Conservation (phyloP, 92 coral and sea anemone species). For the Epizoanthus rinbou region DNA sequence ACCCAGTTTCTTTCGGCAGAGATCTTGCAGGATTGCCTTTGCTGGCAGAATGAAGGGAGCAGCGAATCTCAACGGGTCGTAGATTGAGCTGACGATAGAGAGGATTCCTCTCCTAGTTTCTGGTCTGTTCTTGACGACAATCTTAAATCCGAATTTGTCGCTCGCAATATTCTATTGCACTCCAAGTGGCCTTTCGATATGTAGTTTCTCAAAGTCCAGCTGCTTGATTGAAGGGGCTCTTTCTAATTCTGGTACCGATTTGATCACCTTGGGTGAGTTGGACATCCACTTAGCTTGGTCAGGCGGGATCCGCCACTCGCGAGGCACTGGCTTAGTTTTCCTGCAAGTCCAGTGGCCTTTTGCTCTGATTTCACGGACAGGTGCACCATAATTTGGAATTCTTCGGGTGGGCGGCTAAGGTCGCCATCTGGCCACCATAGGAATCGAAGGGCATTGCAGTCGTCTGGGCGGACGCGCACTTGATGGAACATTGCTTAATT, state of each 20-base stretch:
- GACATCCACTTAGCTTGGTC: conserved; percentile 54
- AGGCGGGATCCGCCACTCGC: conserved; percentile 55
- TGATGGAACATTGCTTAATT: conserved; percentile 65
- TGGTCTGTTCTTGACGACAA: conserved; percentile 24
- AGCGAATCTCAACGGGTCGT: conserved; percentile 51
- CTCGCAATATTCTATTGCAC: conserved; percentile 40
- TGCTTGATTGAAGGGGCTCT: conserved; percentile 28
- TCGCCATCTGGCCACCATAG: conserved; percentile 63
- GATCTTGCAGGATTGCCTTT: conserved; percentile 24
- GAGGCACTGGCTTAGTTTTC: conserved; percentile 38
- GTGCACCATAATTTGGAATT: conserved; percentile 60
- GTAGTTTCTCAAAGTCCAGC: conserved; percentile 10
- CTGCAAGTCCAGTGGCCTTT: conserved; percentile 34
- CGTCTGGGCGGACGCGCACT: conserved; percentile 51
- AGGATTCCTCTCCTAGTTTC: conserved; percentile 40
- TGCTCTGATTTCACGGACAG: conserved; percentile 46
- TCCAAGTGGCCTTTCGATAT: conserved; percentile 38
- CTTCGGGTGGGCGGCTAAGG: conserved; percentile 35
- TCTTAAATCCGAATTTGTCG: conserved; percentile 36
- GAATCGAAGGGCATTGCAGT: conserved; percentile 51
- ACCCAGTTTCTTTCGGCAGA: conserved; percentile 15
- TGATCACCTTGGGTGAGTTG: conserved; percentile 36
- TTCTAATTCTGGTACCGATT: conserved; percentile 43
- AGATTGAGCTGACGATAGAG: conserved; percentile 39
- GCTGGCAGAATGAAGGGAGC: conserved; percentile 43